A percentile compares a stretch with the other conserved stretches of the same genome.
Conservation (phyloP, 1,140 invertebrate species). For the Drosophila pallidifrons region DNA sequence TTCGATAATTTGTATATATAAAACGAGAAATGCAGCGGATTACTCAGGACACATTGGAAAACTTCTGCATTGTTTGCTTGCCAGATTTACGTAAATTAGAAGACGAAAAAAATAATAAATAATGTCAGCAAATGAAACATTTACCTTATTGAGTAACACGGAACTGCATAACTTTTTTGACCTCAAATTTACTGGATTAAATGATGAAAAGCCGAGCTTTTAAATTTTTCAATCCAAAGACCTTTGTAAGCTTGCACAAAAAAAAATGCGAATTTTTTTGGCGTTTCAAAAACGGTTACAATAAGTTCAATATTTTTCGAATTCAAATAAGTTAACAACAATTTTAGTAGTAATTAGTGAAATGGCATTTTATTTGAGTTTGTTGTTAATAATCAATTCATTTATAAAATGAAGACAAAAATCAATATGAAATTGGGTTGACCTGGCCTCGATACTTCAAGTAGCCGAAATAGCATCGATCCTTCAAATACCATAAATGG, state of each 20-base stretch:
- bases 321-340: neutral
- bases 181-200: constrained; percentile 13
- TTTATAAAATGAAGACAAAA: neutral
- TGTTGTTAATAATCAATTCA: neutral
- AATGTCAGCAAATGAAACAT: neutral
- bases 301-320: constrained; percentile 25
- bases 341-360: constrained; percentile 6
- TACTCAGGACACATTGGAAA: constrained; percentile 26
- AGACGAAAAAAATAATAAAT: neutral
- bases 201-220: neutral
- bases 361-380: neutral
- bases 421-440: neutral
- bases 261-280: constrained; percentile 9
- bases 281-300: constrained; percentile 23
- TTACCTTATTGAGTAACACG: neutral
- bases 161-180: constrained; percentile 9
- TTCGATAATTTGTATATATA: no score
- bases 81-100: constrained; percentile 2
- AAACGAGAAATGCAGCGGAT: constrained; percentile 19
- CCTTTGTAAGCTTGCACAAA: constrained; percentile 13
- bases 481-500: no score
- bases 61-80: constrained; percentile 35
- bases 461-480: neutral
- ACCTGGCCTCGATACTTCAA: neutral
- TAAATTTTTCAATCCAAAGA: neutral